phyloP scores from a whole-genome alignment of 2,113 vertebrate genomes.

The Scomber scombrus region DNA sequence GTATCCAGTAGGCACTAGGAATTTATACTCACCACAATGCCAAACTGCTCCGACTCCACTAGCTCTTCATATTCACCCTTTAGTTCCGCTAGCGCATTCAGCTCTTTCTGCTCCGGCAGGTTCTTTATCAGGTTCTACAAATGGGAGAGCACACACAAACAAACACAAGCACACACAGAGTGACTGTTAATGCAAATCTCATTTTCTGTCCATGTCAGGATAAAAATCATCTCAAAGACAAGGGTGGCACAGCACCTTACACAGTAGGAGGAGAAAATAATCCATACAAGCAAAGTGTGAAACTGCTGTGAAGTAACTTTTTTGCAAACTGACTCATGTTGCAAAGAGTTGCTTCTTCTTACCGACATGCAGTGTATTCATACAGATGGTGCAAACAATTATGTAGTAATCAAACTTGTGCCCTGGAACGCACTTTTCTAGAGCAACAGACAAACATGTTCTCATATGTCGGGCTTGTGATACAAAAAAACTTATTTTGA shows the following conservation, averaged over 20 bases:
- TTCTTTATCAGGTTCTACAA: constrained; percentile 96
- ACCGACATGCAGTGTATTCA: not conserved
- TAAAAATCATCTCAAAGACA: constrained; percentile 34
- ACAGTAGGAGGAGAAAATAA: constrained; percentile 18
- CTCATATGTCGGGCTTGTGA: not conserved
- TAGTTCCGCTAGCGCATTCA: constrained; percentile 91
- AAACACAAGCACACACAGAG: constrained; percentile 51
- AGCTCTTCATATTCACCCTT: constrained; percentile 95
- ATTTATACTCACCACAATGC: constrained; percentile 93
- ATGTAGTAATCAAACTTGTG: not conserved
- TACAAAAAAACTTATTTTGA: not conserved
- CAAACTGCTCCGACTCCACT: constrained; percentile 96
- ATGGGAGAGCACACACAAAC: constrained; percentile 67
- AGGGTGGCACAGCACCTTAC: constrained; percentile 25
- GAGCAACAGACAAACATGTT: not conserved
- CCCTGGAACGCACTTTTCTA: not conserved
- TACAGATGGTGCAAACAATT: not conserved
- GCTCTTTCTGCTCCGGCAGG: constrained; percentile 95
- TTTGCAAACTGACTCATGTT: not conserved
- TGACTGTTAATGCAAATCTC: constrained; percentile 65
- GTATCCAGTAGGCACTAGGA: constrained; percentile 21
- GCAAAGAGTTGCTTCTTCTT: no score
- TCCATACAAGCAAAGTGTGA: constrained; percentile 1
- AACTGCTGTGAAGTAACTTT: not conserved
- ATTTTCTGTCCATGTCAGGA: constrained; percentile 49